Evolutionary conservation across 2,888 invertebrate genomes (phyloP).

Genomic region (Eupithecia centaureata): DNA sequence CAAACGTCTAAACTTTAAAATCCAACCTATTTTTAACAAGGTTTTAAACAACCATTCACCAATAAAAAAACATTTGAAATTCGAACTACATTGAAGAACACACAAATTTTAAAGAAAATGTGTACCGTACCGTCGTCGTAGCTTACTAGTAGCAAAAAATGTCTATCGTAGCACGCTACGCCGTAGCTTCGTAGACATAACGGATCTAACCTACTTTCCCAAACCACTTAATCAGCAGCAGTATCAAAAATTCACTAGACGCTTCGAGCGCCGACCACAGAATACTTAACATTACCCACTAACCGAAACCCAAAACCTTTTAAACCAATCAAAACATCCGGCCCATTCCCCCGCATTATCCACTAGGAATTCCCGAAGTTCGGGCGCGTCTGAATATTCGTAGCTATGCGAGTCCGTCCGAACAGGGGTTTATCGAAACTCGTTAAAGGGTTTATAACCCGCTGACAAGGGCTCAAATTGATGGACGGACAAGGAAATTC

Average conservation of each 20-base stretch:
- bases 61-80: not conserved
- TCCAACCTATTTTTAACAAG: no score
- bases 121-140: not conserved
- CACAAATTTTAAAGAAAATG: not conserved
- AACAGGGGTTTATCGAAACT: constrained; percentile 54
- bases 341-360: constrained; percentile 19
- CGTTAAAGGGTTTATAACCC: constrained; percentile 57
- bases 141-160: constrained; percentile 2
- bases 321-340: constrained; percentile 17
- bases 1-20: no score
- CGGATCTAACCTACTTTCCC: not conserved
- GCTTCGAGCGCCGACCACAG: constrained; percentile 1
- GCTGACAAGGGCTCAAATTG: constrained; percentile 55
- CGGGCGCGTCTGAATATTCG: constrained; percentile 15
- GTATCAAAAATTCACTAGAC: constrained; percentile 14
- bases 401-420: constrained; percentile 23
- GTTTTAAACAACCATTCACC: not conserved
- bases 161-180: constrained; percentile 12
- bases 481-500: constrained; percentile 48
- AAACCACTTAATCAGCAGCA: not conserved
- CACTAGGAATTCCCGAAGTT: constrained; percentile 24
- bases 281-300: not conserved
- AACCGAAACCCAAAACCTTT: constrained; percentile 10
- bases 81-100: not conserved
- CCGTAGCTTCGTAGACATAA: constrained; percentile 3